A percentile compares a stretch with the other conserved stretches of the same genome.
These are phyloP conservation scores for Leuciscus idus DNA, from an alignment of 2,113 vertebrate genomes.

Conservation along the genomic window DNA sequence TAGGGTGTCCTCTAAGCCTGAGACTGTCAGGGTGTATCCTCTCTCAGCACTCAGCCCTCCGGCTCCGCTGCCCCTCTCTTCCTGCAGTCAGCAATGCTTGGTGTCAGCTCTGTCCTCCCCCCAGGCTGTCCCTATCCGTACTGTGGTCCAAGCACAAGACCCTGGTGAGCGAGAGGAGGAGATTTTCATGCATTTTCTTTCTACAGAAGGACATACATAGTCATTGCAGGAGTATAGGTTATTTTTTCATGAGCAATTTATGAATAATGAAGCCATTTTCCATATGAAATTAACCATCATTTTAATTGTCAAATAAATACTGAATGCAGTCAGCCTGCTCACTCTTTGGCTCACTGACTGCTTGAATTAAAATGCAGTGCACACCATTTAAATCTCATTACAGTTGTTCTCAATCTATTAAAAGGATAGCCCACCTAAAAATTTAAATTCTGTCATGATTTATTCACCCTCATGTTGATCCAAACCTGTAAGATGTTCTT, in stretches of 20 bases:
- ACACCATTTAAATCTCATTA: background rate
- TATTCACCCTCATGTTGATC: background rate
- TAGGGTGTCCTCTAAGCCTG: conserved; percentile 47
- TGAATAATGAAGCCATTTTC: background rate
- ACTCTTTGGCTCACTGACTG: conserved; percentile 13
- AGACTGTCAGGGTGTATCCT: conserved; percentile 43
- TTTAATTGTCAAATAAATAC: conserved; percentile 24
- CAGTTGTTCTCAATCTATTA: background rate
- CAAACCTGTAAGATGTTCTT: background rate
- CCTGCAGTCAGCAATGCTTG: conserved; percentile 69
- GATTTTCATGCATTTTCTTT: background rate
- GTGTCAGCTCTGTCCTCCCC: conserved; percentile 65
- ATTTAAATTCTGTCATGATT: background rate
- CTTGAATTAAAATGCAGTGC: conserved; percentile 1
- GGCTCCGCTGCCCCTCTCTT: conserved; percentile 22
- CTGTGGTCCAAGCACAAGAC: conserved; percentile 70
- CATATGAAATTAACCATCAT: background rate
- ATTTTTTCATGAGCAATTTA: background rate
- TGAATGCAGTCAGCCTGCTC: background rate
- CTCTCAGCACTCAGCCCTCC: conserved; percentile 27
- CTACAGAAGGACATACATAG: background rate
- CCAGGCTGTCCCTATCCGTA: conserved; percentile 58
- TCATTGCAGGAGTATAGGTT: background rate
- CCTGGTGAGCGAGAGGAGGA: conserved; percentile 59
- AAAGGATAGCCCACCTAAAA: background rate